Percentiles rank a stretch among this genome's conserved stretches.
These are phyloP conservation scores for Beaufortia kweichowensis DNA, from an alignment of 2,113 vertebrate species.

Conservation along the genomic window DNA sequence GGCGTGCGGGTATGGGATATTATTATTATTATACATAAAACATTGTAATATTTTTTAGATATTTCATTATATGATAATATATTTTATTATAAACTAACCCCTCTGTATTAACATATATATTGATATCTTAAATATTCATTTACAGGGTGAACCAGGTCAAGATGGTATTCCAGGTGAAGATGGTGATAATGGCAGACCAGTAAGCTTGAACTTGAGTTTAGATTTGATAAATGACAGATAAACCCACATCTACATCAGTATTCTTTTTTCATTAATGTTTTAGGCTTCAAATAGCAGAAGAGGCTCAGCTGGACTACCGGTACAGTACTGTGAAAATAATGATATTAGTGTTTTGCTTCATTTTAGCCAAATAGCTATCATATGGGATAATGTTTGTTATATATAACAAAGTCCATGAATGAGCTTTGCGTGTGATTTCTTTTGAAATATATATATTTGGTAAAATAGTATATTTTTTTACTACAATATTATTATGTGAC, in stretches of 20 bases:
- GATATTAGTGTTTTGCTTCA: background rate
- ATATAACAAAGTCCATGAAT: background rate
- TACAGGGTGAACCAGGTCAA: constrained; percentile 66
- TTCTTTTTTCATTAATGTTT: constrained; percentile 23
- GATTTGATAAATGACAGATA: background rate
- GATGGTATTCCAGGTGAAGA: constrained; percentile 56
- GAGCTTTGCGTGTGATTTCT: constrained; percentile 14
- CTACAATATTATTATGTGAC: too few species aligned
- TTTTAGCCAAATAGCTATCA: background rate
- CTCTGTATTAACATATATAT: background rate
- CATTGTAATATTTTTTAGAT: too few species aligned
- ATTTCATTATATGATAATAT: too few species aligned
- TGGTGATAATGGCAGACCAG: constrained; percentile 62
- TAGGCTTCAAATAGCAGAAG: constrained; percentile 68
- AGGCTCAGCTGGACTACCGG: constrained; percentile 59
- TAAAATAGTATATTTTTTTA: too few species aligned
- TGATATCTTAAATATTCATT: background rate
- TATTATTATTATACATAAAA: background rate
- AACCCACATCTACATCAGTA: too few species aligned
- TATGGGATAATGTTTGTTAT: background rate
- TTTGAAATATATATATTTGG: too few species aligned
- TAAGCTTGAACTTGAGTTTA: constrained; percentile 51
- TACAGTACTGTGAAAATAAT: constrained; percentile 41
- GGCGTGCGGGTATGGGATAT: constrained; percentile 72
- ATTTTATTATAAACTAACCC: background rate